phyloP scores from a whole-genome alignment of 2,797 vertebrate species.

The Heterohyrax brucei region DNA sequence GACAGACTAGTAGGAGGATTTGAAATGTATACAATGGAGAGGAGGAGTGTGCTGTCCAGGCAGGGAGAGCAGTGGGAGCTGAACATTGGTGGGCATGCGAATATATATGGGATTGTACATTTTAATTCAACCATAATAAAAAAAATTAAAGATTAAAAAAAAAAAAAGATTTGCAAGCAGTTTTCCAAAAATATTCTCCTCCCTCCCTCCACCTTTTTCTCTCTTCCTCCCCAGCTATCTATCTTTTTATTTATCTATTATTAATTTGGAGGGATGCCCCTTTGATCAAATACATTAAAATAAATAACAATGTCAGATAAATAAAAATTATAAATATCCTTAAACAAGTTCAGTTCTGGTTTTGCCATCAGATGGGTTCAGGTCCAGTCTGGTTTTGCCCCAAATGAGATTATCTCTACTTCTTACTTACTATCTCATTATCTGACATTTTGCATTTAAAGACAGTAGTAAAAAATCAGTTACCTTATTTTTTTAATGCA shows the following conservation, averaged over 20 bases:
- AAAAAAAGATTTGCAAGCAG: neutral
- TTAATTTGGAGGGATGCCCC: neutral
- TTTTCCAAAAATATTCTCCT: neutral
- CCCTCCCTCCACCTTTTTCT: neutral
- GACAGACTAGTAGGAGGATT: no score
- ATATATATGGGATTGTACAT: no score
- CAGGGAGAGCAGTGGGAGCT: no score
- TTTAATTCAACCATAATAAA: no score
- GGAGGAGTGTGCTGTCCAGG: no score
- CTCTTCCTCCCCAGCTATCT: neutral
- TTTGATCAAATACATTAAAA: constrained; percentile 19
- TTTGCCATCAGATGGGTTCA: neutral
- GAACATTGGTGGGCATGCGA: no score
- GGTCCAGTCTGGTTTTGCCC: neutral
- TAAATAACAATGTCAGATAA: neutral
- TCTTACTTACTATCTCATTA: no score
- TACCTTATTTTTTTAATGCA: no score
- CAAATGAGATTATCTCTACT: neutral
- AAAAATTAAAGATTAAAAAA: no score
- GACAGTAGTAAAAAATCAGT: no score
- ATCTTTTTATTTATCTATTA: neutral
- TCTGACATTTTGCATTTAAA: no score
- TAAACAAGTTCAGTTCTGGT: neutral
- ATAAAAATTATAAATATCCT: neutral
- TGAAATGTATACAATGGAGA: no score